Conservation (phyloP, 1,140 invertebrate species). For the Lepidurus packardi region DNA sequence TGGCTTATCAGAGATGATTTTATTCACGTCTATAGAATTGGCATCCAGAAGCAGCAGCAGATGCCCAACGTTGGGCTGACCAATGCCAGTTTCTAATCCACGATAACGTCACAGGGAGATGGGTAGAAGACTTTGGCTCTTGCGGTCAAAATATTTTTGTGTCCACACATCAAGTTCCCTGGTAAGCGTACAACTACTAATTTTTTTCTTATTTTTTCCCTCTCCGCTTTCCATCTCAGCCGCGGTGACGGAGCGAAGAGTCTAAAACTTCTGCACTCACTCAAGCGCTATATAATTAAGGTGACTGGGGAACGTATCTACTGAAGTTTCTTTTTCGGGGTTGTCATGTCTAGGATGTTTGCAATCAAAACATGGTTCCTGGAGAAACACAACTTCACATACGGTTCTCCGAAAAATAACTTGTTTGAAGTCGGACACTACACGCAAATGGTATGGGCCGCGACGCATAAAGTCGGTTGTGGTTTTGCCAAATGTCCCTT, state of each 20-base stretch:
- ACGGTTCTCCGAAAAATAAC: constrained; percentile 56
- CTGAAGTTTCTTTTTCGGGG: neutral
- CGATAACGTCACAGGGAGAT: constrained; percentile 59
- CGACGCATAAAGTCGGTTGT: constrained; percentile 69
- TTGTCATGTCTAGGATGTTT: constrained; percentile 58
- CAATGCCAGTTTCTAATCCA: constrained; percentile 63
- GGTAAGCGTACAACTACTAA: constrained; percentile 51
- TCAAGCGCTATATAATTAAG: constrained; percentile 17
- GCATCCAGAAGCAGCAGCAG: constrained; percentile 37
- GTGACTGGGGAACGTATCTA: neutral
- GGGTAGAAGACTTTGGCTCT: constrained; percentile 59
- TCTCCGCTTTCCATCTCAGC: neutral
- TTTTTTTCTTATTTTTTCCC: neutral
- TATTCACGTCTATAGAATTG: constrained; percentile 34
- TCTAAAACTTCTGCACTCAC: neutral
- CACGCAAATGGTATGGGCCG: constrained; percentile 77
- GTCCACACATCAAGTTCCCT: constrained; percentile 68
- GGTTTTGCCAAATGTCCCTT: constrained; percentile 62
- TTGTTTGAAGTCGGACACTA: constrained; percentile 67
- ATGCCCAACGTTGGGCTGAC: constrained; percentile 67
- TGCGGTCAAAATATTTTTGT: constrained; percentile 81
- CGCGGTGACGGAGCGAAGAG: neutral
- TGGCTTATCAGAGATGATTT: neutral
- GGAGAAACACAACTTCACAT: constrained; percentile 68
- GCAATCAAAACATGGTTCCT: constrained; percentile 71